Percentiles rank a stretch among this genome's conserved stretches.
Evolutionary conservation across 2,113 vertebrate genomes (phyloP).

Genomic region (Drymodes brunneopygia): DNA sequence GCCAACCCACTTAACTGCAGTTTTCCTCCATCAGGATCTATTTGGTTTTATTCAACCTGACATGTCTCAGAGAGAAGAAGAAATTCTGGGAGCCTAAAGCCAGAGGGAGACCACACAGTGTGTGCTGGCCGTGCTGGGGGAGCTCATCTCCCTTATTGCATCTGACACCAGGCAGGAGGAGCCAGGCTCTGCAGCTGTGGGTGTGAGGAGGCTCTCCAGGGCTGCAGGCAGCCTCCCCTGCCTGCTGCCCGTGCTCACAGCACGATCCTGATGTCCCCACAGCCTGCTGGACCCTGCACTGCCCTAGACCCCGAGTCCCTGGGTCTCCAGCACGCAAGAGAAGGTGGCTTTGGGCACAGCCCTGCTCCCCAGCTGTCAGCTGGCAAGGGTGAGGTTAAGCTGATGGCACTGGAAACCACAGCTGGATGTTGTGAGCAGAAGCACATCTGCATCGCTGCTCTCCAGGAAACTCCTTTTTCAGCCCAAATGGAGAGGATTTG

Average conservation of each 20-base stretch:
- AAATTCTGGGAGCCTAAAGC: slow-evolving; percentile 52
- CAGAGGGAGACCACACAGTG: slow-evolving; percentile 48
- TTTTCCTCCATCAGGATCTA: slow-evolving; percentile 53
- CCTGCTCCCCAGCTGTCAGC: not conserved
- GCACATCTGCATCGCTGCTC: not conserved
- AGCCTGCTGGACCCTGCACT: not conserved
- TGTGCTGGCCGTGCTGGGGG: not conserved
- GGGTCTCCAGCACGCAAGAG: not conserved
- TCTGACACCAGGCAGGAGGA: slow-evolving; percentile 49
- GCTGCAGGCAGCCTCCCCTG: not conserved
- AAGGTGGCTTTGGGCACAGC: not conserved
- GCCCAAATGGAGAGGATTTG: not conserved
- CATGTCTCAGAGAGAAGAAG: slow-evolving; percentile 13
- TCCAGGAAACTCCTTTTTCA: not conserved
- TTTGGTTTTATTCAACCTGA: slow-evolving; percentile 59
- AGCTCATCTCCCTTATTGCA: slow-evolving; percentile 30
- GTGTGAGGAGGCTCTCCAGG: slow-evolving; percentile 1
- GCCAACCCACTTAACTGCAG: slow-evolving; percentile 53
- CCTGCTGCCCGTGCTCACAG: not conserved
- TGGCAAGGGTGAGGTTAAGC: not conserved
- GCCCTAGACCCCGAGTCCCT: not conserved
- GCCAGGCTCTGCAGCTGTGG: slow-evolving; percentile 25
- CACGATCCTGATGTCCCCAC: not conserved
- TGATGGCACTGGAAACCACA: not conserved
- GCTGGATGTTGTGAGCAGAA: not conserved